Evolutionary conservation across 1,140 invertebrate genomes (phyloP).

Genomic region (Teleogryllus occipitalis): DNA sequence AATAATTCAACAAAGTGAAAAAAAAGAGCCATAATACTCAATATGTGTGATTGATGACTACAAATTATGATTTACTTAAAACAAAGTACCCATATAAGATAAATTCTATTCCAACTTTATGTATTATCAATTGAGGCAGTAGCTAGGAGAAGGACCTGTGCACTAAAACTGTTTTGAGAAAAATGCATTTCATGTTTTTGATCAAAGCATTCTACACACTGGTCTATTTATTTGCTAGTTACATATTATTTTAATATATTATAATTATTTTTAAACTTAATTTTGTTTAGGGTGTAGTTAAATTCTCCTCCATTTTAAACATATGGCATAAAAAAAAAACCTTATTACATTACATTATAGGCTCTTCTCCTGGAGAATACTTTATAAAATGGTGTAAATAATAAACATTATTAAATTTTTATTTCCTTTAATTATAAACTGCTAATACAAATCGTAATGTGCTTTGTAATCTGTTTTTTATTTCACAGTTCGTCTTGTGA

Average conservation of each 20-base stretch:
- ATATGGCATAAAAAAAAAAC: not conserved
- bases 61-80: too few relatives aligned
- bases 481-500: not conserved
- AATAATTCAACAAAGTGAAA: too few relatives aligned
- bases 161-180: not conserved
- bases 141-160: not conserved
- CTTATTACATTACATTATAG: not conserved
- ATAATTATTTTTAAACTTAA: conserved; percentile 1
- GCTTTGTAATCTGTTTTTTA: not conserved
- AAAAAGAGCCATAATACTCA: too few relatives aligned
- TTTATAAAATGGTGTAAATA: not conserved
- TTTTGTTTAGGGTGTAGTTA: not conserved
- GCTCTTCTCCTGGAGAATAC: not conserved
- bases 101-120: too few relatives aligned
- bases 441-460: not conserved
- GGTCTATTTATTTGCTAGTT: not conserved
- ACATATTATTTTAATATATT: not conserved
- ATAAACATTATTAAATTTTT: not conserved
- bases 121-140: conserved; percentile 5
- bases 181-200: not conserved
- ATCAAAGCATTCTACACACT: not conserved
- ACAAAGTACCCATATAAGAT: too few relatives aligned
- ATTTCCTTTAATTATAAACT: not conserved
- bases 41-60: too few relatives aligned
- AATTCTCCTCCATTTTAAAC: not conserved